Evolutionary conservation across 2,113 vertebrate genomes (phyloP).

Genomic region (Entomyzon cyanotis): DNA sequence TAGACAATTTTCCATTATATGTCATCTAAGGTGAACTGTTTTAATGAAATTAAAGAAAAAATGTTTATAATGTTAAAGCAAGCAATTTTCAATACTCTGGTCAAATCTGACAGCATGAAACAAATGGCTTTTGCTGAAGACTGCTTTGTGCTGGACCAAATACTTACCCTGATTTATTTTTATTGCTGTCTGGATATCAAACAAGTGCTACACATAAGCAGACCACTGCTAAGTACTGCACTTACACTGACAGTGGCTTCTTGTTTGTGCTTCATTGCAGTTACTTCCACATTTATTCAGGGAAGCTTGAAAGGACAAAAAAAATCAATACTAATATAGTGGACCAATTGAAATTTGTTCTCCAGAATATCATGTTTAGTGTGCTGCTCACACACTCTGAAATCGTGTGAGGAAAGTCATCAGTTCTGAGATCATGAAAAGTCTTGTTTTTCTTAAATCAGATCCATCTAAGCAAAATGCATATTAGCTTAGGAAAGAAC

Average conservation of each 20-base stretch:
- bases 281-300: slow-evolving; percentile 65
- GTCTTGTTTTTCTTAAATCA: slow-evolving; percentile 31
- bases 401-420: not conserved
- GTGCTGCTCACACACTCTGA: slow-evolving; percentile 20
- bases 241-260: not conserved
- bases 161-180: not conserved
- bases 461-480: not conserved
- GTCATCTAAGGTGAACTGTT: not conserved
- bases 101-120: not conserved
- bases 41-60: not conserved
- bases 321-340: slow-evolving; percentile 62
- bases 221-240: not conserved
- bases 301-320: slow-evolving; percentile 54
- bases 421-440: slow-evolving; percentile 4
- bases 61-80: not conserved
- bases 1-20: not conserved
- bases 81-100: not conserved
- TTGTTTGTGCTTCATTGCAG: slow-evolving; percentile 29
- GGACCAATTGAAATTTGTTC: slow-evolving; percentile 38
- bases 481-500: not conserved
- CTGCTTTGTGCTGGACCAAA: not conserved
- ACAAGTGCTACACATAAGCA: not conserved
- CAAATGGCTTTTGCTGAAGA: not conserved
- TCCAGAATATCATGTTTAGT: slow-evolving; percentile 27
- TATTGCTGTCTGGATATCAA: not conserved